Percentiles rank a stretch among this genome's conserved stretches.
phyloP scores from a whole-genome alignment of 2,797 vertebrate species.

The Clamator glandarius region DNA sequence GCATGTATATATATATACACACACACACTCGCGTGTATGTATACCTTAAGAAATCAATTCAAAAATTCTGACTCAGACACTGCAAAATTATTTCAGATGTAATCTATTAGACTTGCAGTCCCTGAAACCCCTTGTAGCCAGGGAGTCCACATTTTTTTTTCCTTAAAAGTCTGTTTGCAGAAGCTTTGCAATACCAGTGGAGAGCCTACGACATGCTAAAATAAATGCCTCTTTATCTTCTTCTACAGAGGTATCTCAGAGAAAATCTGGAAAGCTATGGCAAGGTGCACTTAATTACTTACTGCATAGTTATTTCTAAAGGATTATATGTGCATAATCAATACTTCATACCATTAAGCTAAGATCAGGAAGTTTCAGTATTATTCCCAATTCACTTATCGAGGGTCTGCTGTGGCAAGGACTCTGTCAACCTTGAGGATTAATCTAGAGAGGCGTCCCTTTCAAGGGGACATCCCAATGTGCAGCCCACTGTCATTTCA shows the following conservation, averaged over 20 bases:
- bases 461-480: background rate
- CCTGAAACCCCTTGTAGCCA: slow-evolving; percentile 36
- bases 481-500: background rate
- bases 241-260: background rate
- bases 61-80: background rate
- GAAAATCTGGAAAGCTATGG: background rate
- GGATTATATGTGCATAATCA: background rate
- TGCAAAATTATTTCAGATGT: slow-evolving; percentile 20
- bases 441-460: background rate
- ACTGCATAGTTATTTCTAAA: background rate
- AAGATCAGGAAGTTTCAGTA: background rate
- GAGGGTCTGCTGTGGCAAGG: background rate
- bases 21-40: fast-evolving
- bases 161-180: slow-evolving; percentile 1
- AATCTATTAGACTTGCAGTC: background rate
- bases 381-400: background rate
- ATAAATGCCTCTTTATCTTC: background rate
- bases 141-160: slow-evolving; percentile 24
- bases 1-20: background rate
- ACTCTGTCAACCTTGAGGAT: background rate
- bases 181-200: slow-evolving; percentile 5
- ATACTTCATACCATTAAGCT: background rate
- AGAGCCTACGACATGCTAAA: background rate
- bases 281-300: too few relatives aligned
- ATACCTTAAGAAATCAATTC: background rate